Percentiles rank a stretch among this genome's conserved stretches.
Conservation (phyloP, 2,888 invertebrate species). For the Argyresthia goedartella region DNA sequence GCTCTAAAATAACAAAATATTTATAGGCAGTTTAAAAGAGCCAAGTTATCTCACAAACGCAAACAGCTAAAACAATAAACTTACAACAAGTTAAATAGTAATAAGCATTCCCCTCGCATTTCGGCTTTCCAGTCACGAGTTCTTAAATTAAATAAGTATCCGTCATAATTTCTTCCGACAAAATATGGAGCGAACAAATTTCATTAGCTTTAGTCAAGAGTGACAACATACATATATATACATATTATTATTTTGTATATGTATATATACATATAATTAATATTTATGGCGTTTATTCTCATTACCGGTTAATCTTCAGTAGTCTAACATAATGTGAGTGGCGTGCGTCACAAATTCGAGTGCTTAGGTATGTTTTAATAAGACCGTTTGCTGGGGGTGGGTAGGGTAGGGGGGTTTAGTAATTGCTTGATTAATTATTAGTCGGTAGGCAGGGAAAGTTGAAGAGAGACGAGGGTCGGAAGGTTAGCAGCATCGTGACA, state of each 20-base stretch:
- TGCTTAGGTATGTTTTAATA: not conserved
- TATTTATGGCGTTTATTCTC: conserved; percentile 1
- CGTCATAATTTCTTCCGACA: conserved; percentile 25
- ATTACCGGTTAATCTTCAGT: not conserved
- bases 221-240: not conserved
- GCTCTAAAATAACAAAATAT: too few species aligned
- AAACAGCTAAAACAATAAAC: conserved; percentile 25
- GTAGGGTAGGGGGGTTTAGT: conserved; percentile 28
- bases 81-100: conserved; percentile 32
- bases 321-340: not conserved
- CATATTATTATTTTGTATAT: too few species aligned
- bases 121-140: conserved; percentile 33
- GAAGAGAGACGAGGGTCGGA: conserved; percentile 54
- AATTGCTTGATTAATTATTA: conserved; percentile 69
- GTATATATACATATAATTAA: conserved; percentile 4
- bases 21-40: too few species aligned
- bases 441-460: conserved; percentile 49
- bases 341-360: not conserved
- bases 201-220: not conserved
- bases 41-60: too few species aligned
- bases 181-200: not conserved
- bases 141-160: conserved; percentile 45
- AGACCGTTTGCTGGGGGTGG: not conserved
- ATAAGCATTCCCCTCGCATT: conserved; percentile 38
- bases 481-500: conserved; percentile 49